These are phyloP conservation scores for Bursaphelenchus mucronatus DNA, from an alignment of 1,140 invertebrate genomes.

Conservation along the genomic window DNA sequence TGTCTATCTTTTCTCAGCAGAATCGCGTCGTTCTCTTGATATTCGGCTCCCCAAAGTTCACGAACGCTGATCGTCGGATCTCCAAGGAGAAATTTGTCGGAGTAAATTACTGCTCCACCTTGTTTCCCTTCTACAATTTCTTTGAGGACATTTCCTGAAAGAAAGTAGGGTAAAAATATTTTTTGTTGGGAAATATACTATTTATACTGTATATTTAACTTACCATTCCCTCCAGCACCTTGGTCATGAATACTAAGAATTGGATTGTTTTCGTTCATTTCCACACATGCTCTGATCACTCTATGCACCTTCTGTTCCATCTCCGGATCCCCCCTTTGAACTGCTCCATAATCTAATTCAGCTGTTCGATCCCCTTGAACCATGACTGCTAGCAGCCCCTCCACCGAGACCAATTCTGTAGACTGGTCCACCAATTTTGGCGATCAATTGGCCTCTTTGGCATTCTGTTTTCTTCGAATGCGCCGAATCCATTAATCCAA, in stretches of 20 bases:
- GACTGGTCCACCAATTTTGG: slow-evolving; percentile 91
- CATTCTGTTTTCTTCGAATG: slow-evolving; percentile 30
- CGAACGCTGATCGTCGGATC: slow-evolving; percentile 86
- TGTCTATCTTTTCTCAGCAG: slow-evolving; percentile 60
- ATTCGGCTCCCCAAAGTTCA: slow-evolving; percentile 95
- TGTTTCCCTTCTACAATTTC: slow-evolving; percentile 80
- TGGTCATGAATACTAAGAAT: slow-evolving; percentile 90
- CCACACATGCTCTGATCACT: slow-evolving; percentile 82
- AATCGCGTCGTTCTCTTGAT: slow-evolving; percentile 86
- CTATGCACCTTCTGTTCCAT: slow-evolving; percentile 97
- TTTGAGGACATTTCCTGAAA: slow-evolving; percentile 84
- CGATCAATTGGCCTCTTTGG: slow-evolving; percentile 66
- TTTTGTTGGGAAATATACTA: background rate
- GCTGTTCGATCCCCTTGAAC: slow-evolving; percentile 72
- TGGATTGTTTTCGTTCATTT: slow-evolving; percentile 73
- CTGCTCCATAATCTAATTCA: slow-evolving; percentile 87
- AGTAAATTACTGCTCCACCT: slow-evolving; percentile 81
- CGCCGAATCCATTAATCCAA: slow-evolving; percentile 76
- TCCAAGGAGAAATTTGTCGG: slow-evolving; percentile 80
- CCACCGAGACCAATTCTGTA: slow-evolving; percentile 95
- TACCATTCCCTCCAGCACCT: slow-evolving; percentile 92
- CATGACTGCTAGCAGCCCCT: slow-evolving; percentile 88
- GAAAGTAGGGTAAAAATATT: background rate
- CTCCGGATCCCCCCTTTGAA: slow-evolving; percentile 93
- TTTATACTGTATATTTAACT: slow-evolving; percentile 20